These are phyloP conservation scores for Bufo gargarizans DNA, from an alignment of 2,113 vertebrate species.

Conservation along the genomic window DNA sequence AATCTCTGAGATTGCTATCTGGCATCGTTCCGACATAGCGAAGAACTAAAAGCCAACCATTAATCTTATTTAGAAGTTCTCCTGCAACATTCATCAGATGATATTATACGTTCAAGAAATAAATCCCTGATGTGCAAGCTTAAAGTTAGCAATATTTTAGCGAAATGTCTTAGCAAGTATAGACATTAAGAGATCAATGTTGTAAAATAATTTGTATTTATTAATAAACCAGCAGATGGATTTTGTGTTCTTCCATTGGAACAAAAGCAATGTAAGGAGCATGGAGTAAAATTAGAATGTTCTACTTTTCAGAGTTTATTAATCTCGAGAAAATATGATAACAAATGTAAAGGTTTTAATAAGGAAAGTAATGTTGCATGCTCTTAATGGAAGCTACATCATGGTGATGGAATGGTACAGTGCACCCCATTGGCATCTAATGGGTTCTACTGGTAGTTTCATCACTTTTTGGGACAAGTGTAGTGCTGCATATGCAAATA, in stretches of 20 bases:
- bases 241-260: neutral
- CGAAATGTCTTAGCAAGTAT: neutral
- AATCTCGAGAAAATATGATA: too few relatives aligned
- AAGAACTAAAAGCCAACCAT: constrained; percentile 70
- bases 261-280: neutral
- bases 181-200: neutral
- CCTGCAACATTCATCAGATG: constrained; percentile 70
- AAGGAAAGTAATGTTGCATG: too few relatives aligned
- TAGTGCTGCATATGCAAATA: too few relatives aligned
- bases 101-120: constrained; percentile 63
- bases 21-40: constrained; percentile 72
- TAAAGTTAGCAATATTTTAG: constrained; percentile 38
- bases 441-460: too few relatives aligned
- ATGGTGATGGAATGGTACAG: neutral
- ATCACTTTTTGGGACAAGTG: too few relatives aligned
- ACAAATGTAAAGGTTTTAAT: too few relatives aligned
- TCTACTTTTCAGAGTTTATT: neutral
- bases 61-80: constrained; percentile 75
- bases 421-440: too few relatives aligned
- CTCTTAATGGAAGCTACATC: neutral
- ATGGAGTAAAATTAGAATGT: neutral
- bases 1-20: constrained; percentile 79
- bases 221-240: neutral
- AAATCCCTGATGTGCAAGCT: constrained; percentile 27
- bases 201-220: constrained; percentile 24